Evolutionary conservation across 2,797 vertebrate species (phyloP).

Genomic region (Poecile montanus): DNA sequence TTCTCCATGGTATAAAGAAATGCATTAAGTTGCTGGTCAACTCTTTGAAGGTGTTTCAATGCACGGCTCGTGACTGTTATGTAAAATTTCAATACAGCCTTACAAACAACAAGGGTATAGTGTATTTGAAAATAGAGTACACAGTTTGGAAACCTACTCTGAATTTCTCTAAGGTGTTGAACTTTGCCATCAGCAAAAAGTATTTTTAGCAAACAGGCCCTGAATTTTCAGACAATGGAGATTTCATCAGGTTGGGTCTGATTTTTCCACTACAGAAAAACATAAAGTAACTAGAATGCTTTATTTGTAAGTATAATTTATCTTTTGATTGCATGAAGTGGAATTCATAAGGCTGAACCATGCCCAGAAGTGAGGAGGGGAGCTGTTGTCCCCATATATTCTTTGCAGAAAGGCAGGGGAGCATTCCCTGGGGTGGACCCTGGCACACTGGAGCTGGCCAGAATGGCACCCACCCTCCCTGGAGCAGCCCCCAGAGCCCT

Average conservation of each 20-base stretch:
- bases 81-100: constrained; percentile 80
- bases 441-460: not conserved
- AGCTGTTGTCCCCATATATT: not conserved
- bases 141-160: constrained; percentile 68
- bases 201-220: constrained; percentile 72
- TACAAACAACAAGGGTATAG: constrained; percentile 75
- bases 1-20: constrained; percentile 49
- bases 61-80: constrained; percentile 91
- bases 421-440: rapidly evolving
- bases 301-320: constrained; percentile 30
- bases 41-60: constrained; percentile 76
- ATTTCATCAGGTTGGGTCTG: constrained; percentile 66
- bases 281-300: not conserved
- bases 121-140: constrained; percentile 69
- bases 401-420: not conserved
- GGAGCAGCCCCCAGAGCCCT: not conserved
- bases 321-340: constrained; percentile 22
- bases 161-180: constrained; percentile 76
- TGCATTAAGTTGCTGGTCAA: constrained; percentile 80
- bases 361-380: not conserved
- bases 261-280: constrained; percentile 65
- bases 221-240: constrained; percentile 71
- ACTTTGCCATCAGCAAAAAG: constrained; percentile 79
- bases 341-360: not conserved
- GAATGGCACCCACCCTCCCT: not conserved